Conservation (phyloP, 1,140 invertebrate genomes). For the Nylanderia fulva region DNA sequence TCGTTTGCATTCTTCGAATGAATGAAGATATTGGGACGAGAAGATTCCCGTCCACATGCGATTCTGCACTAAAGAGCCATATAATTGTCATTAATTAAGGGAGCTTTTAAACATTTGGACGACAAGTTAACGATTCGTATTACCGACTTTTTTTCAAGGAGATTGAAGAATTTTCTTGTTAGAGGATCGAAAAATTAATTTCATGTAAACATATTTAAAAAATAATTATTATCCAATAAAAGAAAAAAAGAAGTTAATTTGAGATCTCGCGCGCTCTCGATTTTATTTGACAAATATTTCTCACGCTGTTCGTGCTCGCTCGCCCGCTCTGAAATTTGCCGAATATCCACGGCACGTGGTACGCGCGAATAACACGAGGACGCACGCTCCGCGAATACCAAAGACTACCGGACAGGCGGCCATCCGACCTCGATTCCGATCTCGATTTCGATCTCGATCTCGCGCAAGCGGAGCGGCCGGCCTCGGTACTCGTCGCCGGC, state of each 20-base stretch:
- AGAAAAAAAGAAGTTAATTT: no score
- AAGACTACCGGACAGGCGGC: background rate
- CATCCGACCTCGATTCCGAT: conserved; percentile 51
- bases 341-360: conserved; percentile 9
- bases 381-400: background rate
- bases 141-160: background rate
- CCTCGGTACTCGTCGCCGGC: conserved; percentile 16
- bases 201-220: no score
- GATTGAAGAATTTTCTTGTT: no score
- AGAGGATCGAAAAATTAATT: no score
- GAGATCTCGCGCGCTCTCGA: no score
- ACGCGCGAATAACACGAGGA: background rate
- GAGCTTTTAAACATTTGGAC: background rate
- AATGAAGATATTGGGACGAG: conserved; percentile 42
- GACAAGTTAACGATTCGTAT: background rate
- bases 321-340: background rate
- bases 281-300: no score
- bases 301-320: background rate
- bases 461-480: background rate
- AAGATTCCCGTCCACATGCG: background rate
- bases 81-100: conserved; percentile 42
- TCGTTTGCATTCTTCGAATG: conserved; percentile 56
- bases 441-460: conserved; percentile 47
- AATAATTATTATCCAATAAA: no score
- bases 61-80: conserved; percentile 10